phyloP scores from a whole-genome alignment of 1,140 invertebrate species.

The Zaprionus tsacasi region DNA sequence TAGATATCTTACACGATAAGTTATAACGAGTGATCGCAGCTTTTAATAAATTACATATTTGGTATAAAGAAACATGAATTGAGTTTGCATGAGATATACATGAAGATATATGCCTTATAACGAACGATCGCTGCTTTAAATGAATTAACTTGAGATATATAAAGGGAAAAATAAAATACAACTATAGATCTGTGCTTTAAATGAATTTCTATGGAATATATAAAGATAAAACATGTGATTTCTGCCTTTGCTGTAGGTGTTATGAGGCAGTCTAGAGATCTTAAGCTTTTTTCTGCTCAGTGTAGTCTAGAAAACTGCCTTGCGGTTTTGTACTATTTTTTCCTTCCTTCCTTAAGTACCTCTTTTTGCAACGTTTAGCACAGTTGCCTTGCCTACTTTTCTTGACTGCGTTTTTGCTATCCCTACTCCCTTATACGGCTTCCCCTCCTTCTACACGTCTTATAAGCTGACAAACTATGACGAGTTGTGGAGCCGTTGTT shows the following conservation, averaged over 20 bases:
- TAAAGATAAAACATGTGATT: background rate
- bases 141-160: no score
- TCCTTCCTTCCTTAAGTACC: background rate
- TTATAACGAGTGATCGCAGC: no score
- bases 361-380: constrained; percentile 10
- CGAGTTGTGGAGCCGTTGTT: constrained; percentile 16
- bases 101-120: no score
- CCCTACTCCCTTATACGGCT: background rate
- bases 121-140: no score
- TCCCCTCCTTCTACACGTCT: background rate
- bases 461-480: constrained; percentile 37
- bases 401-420: background rate
- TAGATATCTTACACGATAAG: no score
- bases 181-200: background rate
- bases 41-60: no score
- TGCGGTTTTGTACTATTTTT: no score
- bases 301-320: background rate
- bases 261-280: background rate
- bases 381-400: constrained; percentile 4
- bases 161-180: no score
- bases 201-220: background rate
- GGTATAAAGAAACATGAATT: no score
- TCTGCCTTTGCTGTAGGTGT: background rate
- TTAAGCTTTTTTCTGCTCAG: background rate
- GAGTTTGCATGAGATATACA: no score